phyloP scores from a whole-genome alignment of 2,797 vertebrate species.

The Vultur gryphus region DNA sequence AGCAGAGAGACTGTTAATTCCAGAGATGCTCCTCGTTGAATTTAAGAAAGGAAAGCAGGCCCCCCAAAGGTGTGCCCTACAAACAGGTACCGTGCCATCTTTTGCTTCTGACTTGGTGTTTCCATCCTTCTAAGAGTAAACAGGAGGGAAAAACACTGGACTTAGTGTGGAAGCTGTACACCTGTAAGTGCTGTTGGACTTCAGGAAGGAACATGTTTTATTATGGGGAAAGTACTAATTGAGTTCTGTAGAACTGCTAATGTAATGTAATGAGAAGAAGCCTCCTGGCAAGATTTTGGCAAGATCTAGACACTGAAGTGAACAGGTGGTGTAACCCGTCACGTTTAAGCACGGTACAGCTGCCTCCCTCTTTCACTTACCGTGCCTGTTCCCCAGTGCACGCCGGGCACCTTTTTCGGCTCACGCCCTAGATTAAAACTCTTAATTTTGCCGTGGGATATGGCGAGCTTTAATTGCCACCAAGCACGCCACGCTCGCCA shows the following conservation, averaged over 20 bases:
- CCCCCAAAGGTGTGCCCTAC: not conserved
- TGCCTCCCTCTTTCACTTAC: not conserved
- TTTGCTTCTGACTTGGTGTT: not conserved
- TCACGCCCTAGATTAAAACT: too few relatives aligned
- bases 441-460: accelerated
- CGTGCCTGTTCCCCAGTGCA: accelerated
- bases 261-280: too few relatives aligned
- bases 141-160: accelerated
- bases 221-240: not conserved
- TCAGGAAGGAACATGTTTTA: not conserved
- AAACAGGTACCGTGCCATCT: not conserved
- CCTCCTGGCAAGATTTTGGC: not conserved
- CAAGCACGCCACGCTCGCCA: too few relatives aligned
- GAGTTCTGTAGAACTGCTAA: not conserved
- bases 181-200: not conserved
- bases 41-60: not conserved
- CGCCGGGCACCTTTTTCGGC: too few relatives aligned
- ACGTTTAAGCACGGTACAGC: accelerated
- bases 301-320: not conserved
- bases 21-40: not conserved
- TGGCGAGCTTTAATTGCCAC: not conserved
- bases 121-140: not conserved
- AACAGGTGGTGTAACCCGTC: too few relatives aligned
- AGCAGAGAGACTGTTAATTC: not conserved
- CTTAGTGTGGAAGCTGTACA: not conserved